Percentiles rank a stretch among this genome's conserved stretches.
phyloP scores from a whole-genome alignment of 53 echinoderm and acorn worm genomes.

The Holothuria scabra region DNA sequence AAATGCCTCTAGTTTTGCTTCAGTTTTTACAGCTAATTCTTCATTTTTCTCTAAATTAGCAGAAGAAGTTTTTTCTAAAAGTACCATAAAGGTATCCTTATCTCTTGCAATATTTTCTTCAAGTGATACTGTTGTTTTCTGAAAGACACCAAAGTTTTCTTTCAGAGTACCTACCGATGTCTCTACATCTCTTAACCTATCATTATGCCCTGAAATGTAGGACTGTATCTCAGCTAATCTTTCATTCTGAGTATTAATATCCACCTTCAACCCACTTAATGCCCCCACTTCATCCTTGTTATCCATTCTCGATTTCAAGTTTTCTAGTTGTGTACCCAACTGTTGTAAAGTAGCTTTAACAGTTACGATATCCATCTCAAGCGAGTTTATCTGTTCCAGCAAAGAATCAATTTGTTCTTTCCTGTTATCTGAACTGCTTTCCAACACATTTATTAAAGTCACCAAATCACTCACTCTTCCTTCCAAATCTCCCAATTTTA shows the following conservation, averaged over 20 bases:
- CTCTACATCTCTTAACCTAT: not conserved
- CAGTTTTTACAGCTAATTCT: not conserved
- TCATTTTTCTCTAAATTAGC: not conserved
- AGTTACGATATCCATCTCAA: constrained; percentile 34
- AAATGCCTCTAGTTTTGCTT: not conserved
- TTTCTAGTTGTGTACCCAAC: not conserved
- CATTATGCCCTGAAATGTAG: not conserved
- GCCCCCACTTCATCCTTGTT: not conserved
- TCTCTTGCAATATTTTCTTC: not conserved
- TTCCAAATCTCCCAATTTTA: constrained; percentile 9
- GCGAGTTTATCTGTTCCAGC: constrained; percentile 22
- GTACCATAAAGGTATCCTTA: constrained; percentile 6
- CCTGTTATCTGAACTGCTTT: constrained; percentile 9
- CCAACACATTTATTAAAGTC: not conserved
- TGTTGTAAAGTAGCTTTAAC: not conserved
- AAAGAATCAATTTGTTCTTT: constrained; percentile 15
- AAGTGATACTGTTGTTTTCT: not conserved
- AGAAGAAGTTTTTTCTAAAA: constrained; percentile 16
- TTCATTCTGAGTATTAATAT: constrained; percentile 11
- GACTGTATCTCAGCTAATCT: not conserved
- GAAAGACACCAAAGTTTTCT: not conserved
- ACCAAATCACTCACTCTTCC: constrained; percentile 14
- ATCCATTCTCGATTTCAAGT: not conserved
- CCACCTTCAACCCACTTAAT: not conserved
- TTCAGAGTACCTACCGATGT: not conserved